phyloP scores from a whole-genome alignment of 2,888 invertebrate species.

The Papilio gigon region DNA sequence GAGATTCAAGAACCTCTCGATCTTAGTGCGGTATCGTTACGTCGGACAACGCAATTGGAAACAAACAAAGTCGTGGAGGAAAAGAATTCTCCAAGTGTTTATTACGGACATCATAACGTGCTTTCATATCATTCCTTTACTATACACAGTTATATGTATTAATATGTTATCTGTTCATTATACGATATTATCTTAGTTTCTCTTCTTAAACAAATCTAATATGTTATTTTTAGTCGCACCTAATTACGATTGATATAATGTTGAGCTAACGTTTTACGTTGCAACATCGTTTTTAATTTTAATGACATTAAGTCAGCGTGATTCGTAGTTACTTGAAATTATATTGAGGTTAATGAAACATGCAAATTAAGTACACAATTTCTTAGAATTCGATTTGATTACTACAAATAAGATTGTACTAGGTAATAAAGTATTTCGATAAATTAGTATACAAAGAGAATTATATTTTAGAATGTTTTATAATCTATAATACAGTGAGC shows the following conservation, averaged over 20 bases:
- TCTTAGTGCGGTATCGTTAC: constrained; percentile 67
- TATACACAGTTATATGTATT: neutral
- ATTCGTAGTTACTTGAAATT: neutral
- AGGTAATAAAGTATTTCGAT: neutral
- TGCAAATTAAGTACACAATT: neutral
- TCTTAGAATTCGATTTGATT: neutral
- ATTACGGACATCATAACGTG: constrained; percentile 18
- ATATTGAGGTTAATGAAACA: constrained; percentile 4
- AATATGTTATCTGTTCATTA: constrained; percentile 6
- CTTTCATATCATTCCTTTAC: constrained; percentile 10
- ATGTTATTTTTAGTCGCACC: neutral
- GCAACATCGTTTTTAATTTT: neutral
- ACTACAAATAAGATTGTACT: neutral
- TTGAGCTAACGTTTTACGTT: neutral
- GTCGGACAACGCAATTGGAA: constrained; percentile 51
- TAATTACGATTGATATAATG: neutral
- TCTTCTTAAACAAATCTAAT: neutral
- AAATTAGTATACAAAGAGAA: neutral
- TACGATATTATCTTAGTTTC: neutral
- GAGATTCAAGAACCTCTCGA: constrained; percentile 61
- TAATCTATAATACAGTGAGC: constrained; percentile 1
- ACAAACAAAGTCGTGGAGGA: neutral
- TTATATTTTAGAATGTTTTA: neutral
- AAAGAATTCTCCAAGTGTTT: constrained; percentile 23
- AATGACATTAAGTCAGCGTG: neutral